Conservation (phyloP, 2,113 vertebrate genomes). For the Diadophis punctatus region DNA sequence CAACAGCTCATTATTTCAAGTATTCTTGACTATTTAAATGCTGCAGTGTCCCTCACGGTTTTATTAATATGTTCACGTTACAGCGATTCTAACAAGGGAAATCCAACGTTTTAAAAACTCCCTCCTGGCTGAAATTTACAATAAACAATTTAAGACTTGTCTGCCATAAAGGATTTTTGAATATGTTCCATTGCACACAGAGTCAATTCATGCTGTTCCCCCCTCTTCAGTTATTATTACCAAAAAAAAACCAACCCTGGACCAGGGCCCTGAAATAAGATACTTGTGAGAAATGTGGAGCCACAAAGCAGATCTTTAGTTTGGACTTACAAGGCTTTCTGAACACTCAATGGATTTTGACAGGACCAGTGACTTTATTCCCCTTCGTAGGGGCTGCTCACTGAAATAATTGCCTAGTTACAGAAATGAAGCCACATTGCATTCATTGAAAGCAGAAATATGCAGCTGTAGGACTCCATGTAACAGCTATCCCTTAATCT, state of each 20-base stretch:
- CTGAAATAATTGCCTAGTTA: neutral
- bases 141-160: neutral
- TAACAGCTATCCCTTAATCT: neutral
- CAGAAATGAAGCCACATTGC: neutral
- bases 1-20: neutral
- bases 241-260: neutral
- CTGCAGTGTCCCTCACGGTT: neutral
- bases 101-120: neutral
- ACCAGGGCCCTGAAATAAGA: neutral
- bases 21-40: neutral
- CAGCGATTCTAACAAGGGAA: neutral
- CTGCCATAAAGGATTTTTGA: neutral
- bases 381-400: neutral
- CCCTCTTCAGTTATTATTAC: neutral
- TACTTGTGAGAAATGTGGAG: neutral
- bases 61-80: neutral
- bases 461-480: neutral
- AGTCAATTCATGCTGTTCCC: neutral
- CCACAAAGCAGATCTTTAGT: neutral
- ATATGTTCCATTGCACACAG: neutral
- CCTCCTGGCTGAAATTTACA: neutral
- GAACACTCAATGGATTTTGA: neutral
- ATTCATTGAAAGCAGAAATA: neutral
- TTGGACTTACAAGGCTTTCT: neutral
- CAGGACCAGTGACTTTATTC: neutral